phyloP scores from a whole-genome alignment of 2,113 vertebrate species.

The Galbula dea region DNA sequence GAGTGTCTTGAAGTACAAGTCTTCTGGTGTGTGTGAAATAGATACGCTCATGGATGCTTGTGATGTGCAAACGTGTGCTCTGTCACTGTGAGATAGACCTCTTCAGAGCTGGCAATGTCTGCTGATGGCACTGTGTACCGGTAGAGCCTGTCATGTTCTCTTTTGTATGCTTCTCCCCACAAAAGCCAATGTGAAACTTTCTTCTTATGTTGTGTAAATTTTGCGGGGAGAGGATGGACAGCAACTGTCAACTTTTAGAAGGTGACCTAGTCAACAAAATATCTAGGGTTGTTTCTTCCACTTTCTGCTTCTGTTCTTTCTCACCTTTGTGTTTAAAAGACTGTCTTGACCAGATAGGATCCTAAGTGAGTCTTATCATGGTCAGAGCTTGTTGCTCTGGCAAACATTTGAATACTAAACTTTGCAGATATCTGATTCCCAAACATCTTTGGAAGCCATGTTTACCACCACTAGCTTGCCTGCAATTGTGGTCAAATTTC shows the following conservation, averaged over 20 bases:
- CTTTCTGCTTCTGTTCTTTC: constrained; percentile 57
- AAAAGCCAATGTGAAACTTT: not conserved
- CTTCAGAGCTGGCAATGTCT: not conserved
- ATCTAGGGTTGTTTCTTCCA: not conserved
- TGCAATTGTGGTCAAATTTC: not conserved
- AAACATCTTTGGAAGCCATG: constrained; percentile 4
- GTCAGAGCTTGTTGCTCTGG: not conserved
- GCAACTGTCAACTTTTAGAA: not conserved
- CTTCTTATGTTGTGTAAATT: not conserved
- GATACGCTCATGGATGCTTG: not conserved
- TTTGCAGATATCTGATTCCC: not conserved
- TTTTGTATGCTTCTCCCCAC: accelerated
- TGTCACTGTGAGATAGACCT: not conserved
- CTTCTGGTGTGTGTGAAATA: not conserved
- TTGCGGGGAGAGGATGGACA: accelerated
- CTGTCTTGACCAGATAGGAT: constrained; percentile 28
- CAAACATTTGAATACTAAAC: not conserved
- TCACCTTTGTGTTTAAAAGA: constrained; percentile 45
- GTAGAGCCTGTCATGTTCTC: not conserved
- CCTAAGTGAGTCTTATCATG: constrained; percentile 44
- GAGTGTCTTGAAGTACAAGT: not conserved
- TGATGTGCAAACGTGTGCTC: not conserved
- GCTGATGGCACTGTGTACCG: not conserved
- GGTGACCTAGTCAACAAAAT: not conserved
- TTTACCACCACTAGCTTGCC: not conserved